phyloP scores from a whole-genome alignment of 2,888 invertebrate genomes.

The Rhagium mordax region DNA sequence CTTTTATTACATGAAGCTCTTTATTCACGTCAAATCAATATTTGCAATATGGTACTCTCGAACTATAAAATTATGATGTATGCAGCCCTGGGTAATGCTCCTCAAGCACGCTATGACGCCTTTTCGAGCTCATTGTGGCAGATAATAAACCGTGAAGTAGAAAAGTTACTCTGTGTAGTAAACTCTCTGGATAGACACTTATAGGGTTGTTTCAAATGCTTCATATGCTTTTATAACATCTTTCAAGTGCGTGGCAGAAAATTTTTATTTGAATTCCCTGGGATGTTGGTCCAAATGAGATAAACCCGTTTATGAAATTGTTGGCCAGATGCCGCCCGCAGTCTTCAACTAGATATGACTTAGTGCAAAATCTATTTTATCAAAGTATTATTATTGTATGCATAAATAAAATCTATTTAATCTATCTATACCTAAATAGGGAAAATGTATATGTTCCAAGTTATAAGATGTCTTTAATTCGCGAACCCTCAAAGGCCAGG shows the following conservation, averaged over 20 bases:
- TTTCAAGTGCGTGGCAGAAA: neutral
- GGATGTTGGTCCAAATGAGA: neutral
- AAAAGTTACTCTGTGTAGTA: neutral
- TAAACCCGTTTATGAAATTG: neutral
- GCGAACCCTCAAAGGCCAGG: too few species aligned
- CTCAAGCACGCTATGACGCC: neutral
- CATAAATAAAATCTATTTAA: too few species aligned
- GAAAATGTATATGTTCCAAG: too few species aligned
- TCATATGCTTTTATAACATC: neutral
- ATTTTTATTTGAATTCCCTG: neutral
- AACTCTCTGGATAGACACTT: neutral
- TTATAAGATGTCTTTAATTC: too few species aligned
- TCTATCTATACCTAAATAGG: too few species aligned
- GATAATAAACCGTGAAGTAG: neutral
- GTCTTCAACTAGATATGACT: too few species aligned
- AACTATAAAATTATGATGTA: constrained; percentile 29
- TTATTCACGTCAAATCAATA: constrained; percentile 22
- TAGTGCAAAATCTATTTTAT: too few species aligned
- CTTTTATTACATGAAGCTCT: constrained; percentile 18
- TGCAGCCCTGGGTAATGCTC: neutral
- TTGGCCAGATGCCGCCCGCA: too few species aligned
- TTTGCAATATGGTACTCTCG: constrained; percentile 26
- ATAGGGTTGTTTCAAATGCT: neutral
- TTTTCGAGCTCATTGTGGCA: neutral
- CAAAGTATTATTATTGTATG: too few species aligned